A percentile compares a stretch with the other conserved stretches of the same genome.
These are phyloP conservation scores for Thunnus thynnus DNA, from an alignment of 2,113 vertebrate genomes.

Conservation along the genomic window DNA sequence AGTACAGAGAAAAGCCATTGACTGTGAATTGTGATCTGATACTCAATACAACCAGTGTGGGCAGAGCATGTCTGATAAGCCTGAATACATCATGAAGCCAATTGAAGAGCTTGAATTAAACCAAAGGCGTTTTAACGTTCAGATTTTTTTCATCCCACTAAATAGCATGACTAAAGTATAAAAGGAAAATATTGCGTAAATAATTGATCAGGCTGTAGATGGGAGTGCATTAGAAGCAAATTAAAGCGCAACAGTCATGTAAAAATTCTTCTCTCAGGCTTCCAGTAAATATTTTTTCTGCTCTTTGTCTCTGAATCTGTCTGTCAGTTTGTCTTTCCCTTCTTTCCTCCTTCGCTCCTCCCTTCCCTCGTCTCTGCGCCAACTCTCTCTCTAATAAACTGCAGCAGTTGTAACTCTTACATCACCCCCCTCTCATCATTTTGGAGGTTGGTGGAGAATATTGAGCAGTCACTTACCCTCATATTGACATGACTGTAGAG, in stretches of 20 bases:
- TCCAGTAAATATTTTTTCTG: slow-evolving; percentile 34
- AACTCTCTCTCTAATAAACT: slow-evolving; percentile 68
- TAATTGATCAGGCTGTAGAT: slow-evolving; percentile 67
- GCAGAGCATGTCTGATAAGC: slow-evolving; percentile 62
- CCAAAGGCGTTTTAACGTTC: slow-evolving; percentile 49
- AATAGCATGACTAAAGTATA: slow-evolving; percentile 50
- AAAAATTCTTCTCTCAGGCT: slow-evolving; percentile 47
- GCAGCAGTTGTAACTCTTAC: slow-evolving; percentile 79
- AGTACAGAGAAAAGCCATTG: slow-evolving; percentile 42
- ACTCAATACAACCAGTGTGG: slow-evolving; percentile 56
- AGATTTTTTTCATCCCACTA: slow-evolving; percentile 36
- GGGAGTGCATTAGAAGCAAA: slow-evolving; percentile 53
- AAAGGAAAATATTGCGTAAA: slow-evolving; percentile 63
- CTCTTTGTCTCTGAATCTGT: slow-evolving; percentile 57
- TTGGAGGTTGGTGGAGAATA: slow-evolving; percentile 72
- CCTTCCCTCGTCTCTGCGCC: slow-evolving; percentile 48
- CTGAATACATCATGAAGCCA: slow-evolving; percentile 38
- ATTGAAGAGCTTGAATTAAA: slow-evolving; percentile 57
- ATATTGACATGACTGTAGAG: slow-evolving; percentile 69
- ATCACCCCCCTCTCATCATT: slow-evolving; percentile 68
- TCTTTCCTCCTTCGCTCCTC: slow-evolving; percentile 44
- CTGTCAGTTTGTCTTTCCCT: slow-evolving; percentile 50
- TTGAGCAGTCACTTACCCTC: slow-evolving; percentile 77
- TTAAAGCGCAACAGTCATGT: slow-evolving; percentile 55
- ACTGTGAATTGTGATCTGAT: slow-evolving; percentile 62